Conservation (phyloP, 1,140 invertebrate genomes). For the Brachionus paranguensis region DNA sequence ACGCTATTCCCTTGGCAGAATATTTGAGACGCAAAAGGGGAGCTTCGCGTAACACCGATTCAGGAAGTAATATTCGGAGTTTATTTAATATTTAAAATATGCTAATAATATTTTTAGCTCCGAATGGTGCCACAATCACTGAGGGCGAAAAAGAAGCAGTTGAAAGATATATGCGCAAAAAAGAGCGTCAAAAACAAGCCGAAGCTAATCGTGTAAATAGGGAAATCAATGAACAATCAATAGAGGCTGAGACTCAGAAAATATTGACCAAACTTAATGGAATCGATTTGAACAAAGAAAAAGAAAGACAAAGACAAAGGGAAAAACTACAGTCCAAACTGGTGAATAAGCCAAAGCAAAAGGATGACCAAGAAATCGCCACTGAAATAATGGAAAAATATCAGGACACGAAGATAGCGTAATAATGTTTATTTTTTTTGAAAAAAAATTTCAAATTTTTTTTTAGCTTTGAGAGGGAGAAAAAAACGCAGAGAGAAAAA, state of each 20-base stretch:
- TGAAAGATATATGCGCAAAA: conserved; percentile 18
- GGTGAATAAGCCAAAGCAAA: background rate
- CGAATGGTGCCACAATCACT: background rate
- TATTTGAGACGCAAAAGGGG: conserved; percentile 20
- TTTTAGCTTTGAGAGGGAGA: conserved; percentile 3
- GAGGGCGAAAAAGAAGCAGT: background rate
- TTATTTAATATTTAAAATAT: background rate
- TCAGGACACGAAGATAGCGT: conserved; percentile 9
- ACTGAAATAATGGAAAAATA: conserved; percentile 33
- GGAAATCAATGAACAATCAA: background rate
- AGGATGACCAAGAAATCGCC: conserved; percentile 19
- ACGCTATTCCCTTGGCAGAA: conserved; percentile 14
- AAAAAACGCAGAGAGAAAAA: conserved; percentile 20
- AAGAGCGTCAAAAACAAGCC: conserved; percentile 15
- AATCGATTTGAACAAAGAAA: conserved; percentile 27
- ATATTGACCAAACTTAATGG: conserved; percentile 10
- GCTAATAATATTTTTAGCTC: conserved; percentile 16
- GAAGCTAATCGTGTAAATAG: conserved; percentile 5
- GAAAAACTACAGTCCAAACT: conserved; percentile 28
- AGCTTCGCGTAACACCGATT: background rate
- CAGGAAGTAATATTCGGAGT: background rate
- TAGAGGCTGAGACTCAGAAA: conserved; percentile 25
- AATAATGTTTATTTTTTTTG: background rate
- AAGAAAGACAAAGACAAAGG: conserved; percentile 31
- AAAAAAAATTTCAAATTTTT: too few relatives aligned